Base-by-base conservation (phyloP, 2,797 vertebrate genomes). In the Pantherophis vulpinus region DNA sequence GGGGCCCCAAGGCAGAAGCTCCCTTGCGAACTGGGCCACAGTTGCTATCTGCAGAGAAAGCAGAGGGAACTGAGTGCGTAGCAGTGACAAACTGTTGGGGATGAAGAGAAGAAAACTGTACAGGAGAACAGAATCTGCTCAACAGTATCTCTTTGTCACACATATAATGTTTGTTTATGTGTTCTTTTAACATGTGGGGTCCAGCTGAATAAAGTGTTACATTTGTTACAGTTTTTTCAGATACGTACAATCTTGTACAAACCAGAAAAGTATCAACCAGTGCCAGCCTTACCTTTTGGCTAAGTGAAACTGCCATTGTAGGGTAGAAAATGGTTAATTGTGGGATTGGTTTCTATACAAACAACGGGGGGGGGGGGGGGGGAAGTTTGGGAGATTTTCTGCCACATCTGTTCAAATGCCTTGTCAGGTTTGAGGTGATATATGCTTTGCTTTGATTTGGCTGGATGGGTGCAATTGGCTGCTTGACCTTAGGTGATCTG, bases 321-420 rank as follows among this genome's bases (percentile, higher is more conserved):
- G 37, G 37, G 37, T 37, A 83, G 74, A 42, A 83, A 25, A 83
- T 83, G 20, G 20, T 47, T 23, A 83, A 83, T 42, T 1, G 9
- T 23, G 10, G 20, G 20, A 9, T 25, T 83, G 37, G 9, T 83
- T 47, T 83, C 74, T 83, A 12, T 83, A 23, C 37, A 23, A 83
- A 42, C 20, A 83, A 47, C 1, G 3, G n/a, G 61, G 61, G 12
- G 0, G 5, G 5, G 5, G 1, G 6, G n/a, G 14, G 2, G 6
- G n/a, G 14, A 5, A 83, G 37, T 37, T 83, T 23, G 74, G 37
- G 4, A 47, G 37, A 25, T 42, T 83, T 42, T 83, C 37, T 42
- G 9, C 37, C 37, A 47, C 37, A 47, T 47, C 74, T 42, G 20
- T 47, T 42, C 37, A 47, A 83, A 47, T 20, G 9, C 9, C 74